These are phyloP conservation scores for Stenodera caucasica DNA, from an alignment of 2,888 invertebrate species.

Conservation along the genomic window DNA sequence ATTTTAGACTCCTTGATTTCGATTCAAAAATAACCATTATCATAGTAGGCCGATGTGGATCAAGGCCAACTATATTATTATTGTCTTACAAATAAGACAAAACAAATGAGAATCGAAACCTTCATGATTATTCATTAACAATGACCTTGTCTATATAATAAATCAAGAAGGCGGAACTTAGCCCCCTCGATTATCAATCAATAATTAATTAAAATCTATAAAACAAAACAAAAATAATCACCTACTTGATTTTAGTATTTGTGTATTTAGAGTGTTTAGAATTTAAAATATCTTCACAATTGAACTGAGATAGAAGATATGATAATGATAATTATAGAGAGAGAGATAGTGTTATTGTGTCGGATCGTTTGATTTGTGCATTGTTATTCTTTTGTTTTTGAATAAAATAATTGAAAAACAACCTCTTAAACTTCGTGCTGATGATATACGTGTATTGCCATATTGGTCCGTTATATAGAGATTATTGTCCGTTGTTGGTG, in stretches of 20 bases:
- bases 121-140: not conserved
- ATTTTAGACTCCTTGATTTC: not conserved
- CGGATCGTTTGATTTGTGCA: not conserved
- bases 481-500: slow-evolving; percentile 9
- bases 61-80: not conserved
- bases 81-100: not conserved
- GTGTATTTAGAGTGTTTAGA: not conserved
- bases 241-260: not conserved
- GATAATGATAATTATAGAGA: not conserved
- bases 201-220: not conserved
- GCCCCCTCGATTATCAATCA: not conserved
- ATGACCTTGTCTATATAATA: too few relatives aligned
- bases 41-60: too few relatives aligned
- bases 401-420: slow-evolving; percentile 7
- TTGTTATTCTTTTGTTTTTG: not conserved
- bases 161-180: not conserved
- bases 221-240: not conserved
- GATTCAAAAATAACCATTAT: not conserved
- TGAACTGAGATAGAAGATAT: not conserved
- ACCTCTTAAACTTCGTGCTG: slow-evolving; percentile 38
- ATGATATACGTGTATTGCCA: slow-evolving; percentile 46
- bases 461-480: slow-evolving; percentile 28
- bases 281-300: not conserved
- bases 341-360: not conserved
- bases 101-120: not conserved